Evolutionary conservation across 2,113 vertebrate genomes (phyloP).

Genomic region (Glaucomys volans): DNA sequence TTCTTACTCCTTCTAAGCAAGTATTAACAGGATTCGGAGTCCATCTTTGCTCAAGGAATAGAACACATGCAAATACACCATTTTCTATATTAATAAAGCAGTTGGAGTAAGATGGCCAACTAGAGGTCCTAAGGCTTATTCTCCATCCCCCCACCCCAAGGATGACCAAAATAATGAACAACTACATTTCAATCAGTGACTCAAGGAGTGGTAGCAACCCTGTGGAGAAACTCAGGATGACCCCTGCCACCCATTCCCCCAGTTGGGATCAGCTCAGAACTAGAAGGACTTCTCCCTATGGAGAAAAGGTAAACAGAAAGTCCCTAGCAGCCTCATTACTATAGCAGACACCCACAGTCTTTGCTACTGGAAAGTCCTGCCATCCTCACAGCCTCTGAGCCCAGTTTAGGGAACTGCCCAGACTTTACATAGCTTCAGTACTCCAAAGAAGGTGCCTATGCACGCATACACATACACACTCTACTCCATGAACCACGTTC

Average conservation of each 20-base stretch:
- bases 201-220: neutral
- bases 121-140: neutral
- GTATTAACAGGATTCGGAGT: neutral
- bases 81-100: conserved; percentile 34
- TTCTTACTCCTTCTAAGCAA: neutral
- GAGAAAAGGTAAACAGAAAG: neutral
- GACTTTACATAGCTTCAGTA: neutral
- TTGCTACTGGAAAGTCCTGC: neutral
- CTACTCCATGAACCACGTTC: neutral
- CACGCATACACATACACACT: neutral
- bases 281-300: neutral
- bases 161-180: neutral
- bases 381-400: neutral
- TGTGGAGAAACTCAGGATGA: neutral
- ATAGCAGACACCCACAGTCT: neutral
- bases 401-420: neutral
- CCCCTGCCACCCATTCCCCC: neutral
- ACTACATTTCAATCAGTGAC: neutral
- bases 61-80: neutral
- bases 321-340: neutral
- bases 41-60: neutral
- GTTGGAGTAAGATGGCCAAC: neutral
- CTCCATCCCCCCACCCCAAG: too few species aligned
- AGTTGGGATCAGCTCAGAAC: neutral
- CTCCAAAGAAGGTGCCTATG: neutral